phyloP scores from a whole-genome alignment of 2,888 invertebrate species.

The Muschampia plurimacula region DNA sequence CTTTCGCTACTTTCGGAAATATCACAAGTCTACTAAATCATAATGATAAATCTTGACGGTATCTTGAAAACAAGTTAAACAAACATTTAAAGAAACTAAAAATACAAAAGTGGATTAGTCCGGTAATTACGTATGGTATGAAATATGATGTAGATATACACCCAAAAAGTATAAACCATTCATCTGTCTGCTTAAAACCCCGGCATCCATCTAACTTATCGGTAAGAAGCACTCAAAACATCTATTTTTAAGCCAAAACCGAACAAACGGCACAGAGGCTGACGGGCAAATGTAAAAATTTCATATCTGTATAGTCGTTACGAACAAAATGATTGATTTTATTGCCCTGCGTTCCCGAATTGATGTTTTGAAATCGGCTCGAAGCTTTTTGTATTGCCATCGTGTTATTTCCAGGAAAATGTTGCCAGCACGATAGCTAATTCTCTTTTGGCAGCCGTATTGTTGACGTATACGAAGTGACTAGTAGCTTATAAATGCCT shows the following conservation, averaged over 20 bases:
- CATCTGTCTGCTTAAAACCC: slow-evolving; percentile 59
- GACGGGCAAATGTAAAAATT: slow-evolving; percentile 75
- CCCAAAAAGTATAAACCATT: slow-evolving; percentile 66
- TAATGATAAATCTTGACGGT: not conserved
- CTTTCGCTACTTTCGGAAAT: no score
- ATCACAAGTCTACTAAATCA: no score
- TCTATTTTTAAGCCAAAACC: slow-evolving; percentile 82
- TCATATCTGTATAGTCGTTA: slow-evolving; percentile 70
- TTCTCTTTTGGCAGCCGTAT: slow-evolving; percentile 36
- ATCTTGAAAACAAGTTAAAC: not conserved
- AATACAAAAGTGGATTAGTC: slow-evolving; percentile 10
- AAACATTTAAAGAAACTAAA: slow-evolving; percentile 7
- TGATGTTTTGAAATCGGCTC: slow-evolving; percentile 72
- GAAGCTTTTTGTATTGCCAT: slow-evolving; percentile 55
- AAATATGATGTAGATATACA: slow-evolving; percentile 51
- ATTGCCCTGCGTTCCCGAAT: slow-evolving; percentile 68
- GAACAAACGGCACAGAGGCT: slow-evolving; percentile 44
- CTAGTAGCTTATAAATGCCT: slow-evolving; percentile 13
- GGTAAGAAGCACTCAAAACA: slow-evolving; percentile 74
- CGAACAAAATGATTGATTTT: slow-evolving; percentile 81
- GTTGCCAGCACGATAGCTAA: slow-evolving; percentile 30
- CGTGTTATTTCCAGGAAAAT: slow-evolving; percentile 46
- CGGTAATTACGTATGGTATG: slow-evolving; percentile 48
- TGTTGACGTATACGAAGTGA: slow-evolving; percentile 36
- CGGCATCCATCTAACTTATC: slow-evolving; percentile 78